A percentile compares a stretch with the other conserved stretches of the same genome.
Evolutionary conservation across 2,888 invertebrate species (phyloP).

Genomic region (Odontocerum albicorne): DNA sequence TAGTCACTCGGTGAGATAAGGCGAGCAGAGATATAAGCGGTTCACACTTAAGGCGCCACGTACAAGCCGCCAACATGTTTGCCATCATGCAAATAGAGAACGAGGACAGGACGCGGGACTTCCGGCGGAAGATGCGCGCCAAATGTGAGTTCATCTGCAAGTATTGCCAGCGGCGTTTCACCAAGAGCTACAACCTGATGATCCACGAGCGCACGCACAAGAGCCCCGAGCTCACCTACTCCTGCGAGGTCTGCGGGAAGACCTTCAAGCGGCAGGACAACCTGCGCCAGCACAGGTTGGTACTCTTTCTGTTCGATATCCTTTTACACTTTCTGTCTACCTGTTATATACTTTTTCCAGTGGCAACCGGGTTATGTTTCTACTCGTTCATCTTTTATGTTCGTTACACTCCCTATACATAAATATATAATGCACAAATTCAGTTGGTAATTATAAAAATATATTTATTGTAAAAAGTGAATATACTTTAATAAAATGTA

Average conservation of each 20-base stretch:
- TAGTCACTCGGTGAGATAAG: conserved; percentile 23
- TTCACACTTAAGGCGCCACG: conserved; percentile 43
- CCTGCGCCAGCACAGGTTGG: conserved; percentile 90
- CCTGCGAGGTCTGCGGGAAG: conserved; percentile 97
- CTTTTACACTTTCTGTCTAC: too few relatives aligned
- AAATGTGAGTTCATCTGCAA: conserved; percentile 99
- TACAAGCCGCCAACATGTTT: conserved; percentile 71
- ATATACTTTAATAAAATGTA: too few relatives aligned
- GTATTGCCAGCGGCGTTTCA: conserved; percentile 96
- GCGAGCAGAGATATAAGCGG: conserved; percentile 23
- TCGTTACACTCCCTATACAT: too few relatives aligned
- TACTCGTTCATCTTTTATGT: too few relatives aligned
- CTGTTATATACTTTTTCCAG: too few relatives aligned
- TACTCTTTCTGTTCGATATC: too few relatives aligned
- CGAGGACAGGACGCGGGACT: conserved; percentile 83
- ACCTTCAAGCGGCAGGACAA: conserved; percentile 98
- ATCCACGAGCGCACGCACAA: conserved; percentile 99
- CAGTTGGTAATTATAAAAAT: too few relatives aligned
- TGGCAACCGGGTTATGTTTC: too few relatives aligned
- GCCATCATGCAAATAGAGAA: conserved; percentile 88
- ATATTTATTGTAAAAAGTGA: too few relatives aligned
- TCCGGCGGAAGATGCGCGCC: conserved; percentile 84
- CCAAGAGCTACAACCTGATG: conserved; percentile 97
- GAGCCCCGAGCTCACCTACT: conserved; percentile 93
- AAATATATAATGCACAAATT: too few relatives aligned